Evolutionary conservation across 1,140 invertebrate species (phyloP), one percentile per base, ranked within the genome.

Genomic region (Ceratoteleas bidentatus): DNA sequence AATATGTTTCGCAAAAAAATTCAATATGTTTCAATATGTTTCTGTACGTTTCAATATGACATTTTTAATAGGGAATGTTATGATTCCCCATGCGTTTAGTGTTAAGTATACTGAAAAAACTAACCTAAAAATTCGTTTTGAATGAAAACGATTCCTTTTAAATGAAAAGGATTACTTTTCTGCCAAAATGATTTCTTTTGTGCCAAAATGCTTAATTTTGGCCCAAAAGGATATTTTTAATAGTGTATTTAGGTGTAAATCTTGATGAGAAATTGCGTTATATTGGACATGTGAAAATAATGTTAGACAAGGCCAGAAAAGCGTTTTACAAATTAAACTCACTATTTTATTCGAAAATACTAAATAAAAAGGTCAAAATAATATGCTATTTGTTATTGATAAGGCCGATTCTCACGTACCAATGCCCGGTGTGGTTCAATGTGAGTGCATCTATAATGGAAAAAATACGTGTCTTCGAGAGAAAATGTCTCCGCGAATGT

Each of bases 231-330:
- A n/a, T n/a, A n/a, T n/a, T n/a, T n/a, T n/a, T n/a, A n/a, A n/a
- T n/a, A n/a, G n/a, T n/a, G n/a, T 84, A 84, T 36, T 9, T 84
- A n/a, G 72, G 82, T 14, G 24, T 84, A 14, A 50, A 84, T 13
- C 5, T 84, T 9, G 57, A 84, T 13, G 36, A 78, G 0, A 52
- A 47, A 40, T 8, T 77, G 3, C 11, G 16, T 14, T 61, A 64
- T 6, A 58, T 5, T 6, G 0, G 57, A 2, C 66, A 84, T 40
- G 10, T 66, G 0, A 32, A 65, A n/a, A 53, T 47, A 6, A 68
- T 73, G 43, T 16, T 81, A 11, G 0, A 68, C 2, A 81, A 81
- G 65, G 69, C 74, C 6, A 74, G 34, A 57, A 52, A 45, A 9
- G 73, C 70, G 0, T 81, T 84, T 34, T 0, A 3, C 8, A 40